phyloP scores from a whole-genome alignment of 2,797 vertebrate species.

The Sparidentex hasta region DNA sequence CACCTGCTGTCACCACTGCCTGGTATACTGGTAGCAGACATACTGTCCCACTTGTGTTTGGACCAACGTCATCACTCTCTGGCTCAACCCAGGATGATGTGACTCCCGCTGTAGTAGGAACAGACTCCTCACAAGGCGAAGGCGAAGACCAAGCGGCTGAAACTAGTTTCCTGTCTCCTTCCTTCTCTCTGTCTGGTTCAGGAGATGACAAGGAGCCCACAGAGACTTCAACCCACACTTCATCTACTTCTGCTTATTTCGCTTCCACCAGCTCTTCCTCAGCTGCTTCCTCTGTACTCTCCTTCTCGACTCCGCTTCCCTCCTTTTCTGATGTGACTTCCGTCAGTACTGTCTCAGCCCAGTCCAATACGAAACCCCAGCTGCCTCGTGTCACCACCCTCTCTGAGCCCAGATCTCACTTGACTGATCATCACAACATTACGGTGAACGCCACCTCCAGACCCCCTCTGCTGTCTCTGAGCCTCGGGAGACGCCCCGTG shows the following conservation, averaged over 20 bases:
- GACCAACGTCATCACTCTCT: constrained; percentile 1
- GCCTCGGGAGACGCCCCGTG: constrained; percentile 46
- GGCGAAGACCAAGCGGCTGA: constrained; percentile 1
- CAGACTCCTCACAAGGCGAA: neutral
- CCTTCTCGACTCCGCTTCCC: neutral
- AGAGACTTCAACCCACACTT: neutral
- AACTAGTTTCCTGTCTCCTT: neutral
- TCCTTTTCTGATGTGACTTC: neutral
- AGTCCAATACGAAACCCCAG: neutral
- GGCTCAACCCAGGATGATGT: neutral
- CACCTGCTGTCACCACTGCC: constrained; percentile 4
- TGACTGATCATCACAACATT: neutral
- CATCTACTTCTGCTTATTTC: constrained; percentile 9
- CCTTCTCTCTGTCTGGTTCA: neutral
- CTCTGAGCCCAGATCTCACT: neutral
- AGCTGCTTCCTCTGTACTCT: neutral
- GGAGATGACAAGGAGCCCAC: constrained; percentile 2
- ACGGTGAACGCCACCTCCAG: neutral
- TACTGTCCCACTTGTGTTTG: neutral
- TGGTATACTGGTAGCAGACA: neutral
- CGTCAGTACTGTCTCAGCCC: neutral
- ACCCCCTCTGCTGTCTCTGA: neutral
- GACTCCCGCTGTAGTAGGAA: neutral
- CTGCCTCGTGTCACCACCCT: neutral
- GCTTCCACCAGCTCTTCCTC: neutral